Evolutionary conservation across 2,113 vertebrate species (phyloP), one percentile per base, ranked within the genome.

Genomic region (Sarotherodon lohbergeri): DNA sequence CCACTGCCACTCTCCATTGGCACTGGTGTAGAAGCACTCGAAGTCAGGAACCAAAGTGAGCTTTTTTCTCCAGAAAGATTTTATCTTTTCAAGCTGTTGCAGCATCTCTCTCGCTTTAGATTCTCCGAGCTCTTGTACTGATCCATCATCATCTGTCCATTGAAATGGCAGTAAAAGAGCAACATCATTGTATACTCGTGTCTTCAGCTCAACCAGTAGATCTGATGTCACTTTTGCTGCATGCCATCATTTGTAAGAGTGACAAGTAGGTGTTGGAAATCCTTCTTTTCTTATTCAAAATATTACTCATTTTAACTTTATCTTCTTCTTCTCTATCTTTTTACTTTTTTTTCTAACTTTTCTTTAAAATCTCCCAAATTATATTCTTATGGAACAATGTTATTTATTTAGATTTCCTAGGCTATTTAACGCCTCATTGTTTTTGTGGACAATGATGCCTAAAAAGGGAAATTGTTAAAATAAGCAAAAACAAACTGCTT

Each of bases 171-270:
- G n/a, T 43, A 43, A 71, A 39, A 71, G 39, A 27, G 36, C 39
- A 71, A 43, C 66, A 41, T 5, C n/a, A 71, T 71, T 1, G n/a
- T 5, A 16, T 6, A 43, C 61, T 39, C 22, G 11, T 22, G 36
- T 71, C 36, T 71, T 71, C n/a, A 71, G 36, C 7, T 13, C 66
- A 76, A 50, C 16, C 29, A 76, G 9, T 16, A 50, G 43, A 11
- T 76, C 6, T 48, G 39, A 43, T 71, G 39, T 24, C 66, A 71
- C 13, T 71, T 71, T 71, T 71, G 66, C 66, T 43, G n/a, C 36
- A 24, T 27, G n/a, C 39, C 39, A 41, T 41, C 66, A 43, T 71
- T 4, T 24, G 12, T 71, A 16, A 71, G n/a, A 43, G 12, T 71
- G 66, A 43, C n/a, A 71, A 71, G 63, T 41, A 41, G n/a, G 13